A percentile compares a stretch with the other conserved stretches of the same genome.
Evolutionary conservation across 2,888 invertebrate genomes (phyloP).

Genomic region (Boloria euphrosyne): DNA sequence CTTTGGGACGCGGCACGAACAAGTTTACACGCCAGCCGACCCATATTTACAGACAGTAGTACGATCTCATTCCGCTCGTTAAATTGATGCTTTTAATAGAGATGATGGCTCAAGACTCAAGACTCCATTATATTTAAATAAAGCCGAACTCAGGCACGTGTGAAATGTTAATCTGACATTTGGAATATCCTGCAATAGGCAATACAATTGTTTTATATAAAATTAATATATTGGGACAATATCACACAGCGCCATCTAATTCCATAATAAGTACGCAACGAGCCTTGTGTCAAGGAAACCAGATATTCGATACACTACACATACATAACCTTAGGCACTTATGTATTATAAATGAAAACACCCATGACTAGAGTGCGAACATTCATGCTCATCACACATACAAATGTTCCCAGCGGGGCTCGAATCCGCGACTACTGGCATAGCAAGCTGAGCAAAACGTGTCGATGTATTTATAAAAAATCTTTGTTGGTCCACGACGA

Average conservation of each 20-base stretch:
- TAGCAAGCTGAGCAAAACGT: not conserved
- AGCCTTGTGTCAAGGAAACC: too few relatives aligned
- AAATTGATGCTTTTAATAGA: slow-evolving; percentile 77
- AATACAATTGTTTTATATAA: slow-evolving; percentile 10
- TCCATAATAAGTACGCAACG: too few relatives aligned
- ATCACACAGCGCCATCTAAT: too few relatives aligned
- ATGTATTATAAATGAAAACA: too few relatives aligned
- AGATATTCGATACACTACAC: too few relatives aligned
- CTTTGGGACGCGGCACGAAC: slow-evolving; percentile 44
- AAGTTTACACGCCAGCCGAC: slow-evolving; percentile 57
- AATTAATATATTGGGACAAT: not conserved
- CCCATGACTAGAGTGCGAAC: too few relatives aligned
- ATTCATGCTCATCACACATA: too few relatives aligned
- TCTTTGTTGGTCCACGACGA: too few relatives aligned
- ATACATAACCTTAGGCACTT: too few relatives aligned
- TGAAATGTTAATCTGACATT: slow-evolving; percentile 62
- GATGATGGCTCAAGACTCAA: slow-evolving; percentile 63
- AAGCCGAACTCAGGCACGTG: slow-evolving; percentile 57
- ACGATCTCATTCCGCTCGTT: slow-evolving; percentile 71
- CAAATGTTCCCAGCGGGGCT: too few relatives aligned
- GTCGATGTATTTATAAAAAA: too few relatives aligned
- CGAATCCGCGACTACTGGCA: too few relatives aligned
- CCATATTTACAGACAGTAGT: slow-evolving; percentile 56
- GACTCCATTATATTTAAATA: slow-evolving; percentile 63
- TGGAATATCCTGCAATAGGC: slow-evolving; percentile 40